Conservation (phyloP, 2,113 vertebrate genomes). For the Pachycephala philippinensis region DNA sequence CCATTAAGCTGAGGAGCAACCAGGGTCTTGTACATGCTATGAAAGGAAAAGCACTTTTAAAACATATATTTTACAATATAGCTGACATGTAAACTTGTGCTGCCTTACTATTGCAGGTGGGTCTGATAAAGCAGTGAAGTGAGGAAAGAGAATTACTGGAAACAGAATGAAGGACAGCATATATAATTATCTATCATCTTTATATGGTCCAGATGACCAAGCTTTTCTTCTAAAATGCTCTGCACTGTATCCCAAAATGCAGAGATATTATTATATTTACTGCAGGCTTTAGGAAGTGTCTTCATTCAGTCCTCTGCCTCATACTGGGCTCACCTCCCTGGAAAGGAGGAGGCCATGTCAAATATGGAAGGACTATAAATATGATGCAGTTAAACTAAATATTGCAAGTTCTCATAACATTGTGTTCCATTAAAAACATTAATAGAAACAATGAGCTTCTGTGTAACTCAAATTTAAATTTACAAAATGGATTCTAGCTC, state of each 20-base stretch:
- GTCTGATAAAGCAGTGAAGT: not conserved
- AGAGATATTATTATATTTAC: not conserved
- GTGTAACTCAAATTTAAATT: not conserved
- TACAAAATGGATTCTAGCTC: not conserved
- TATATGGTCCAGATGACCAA: not conserved
- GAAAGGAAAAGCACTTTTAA: not conserved
- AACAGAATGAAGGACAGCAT: not conserved
- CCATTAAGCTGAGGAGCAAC: not conserved
- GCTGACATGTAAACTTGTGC: not conserved
- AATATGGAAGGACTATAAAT: not conserved
- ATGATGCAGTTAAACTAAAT: not conserved
- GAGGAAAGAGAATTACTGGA: not conserved
- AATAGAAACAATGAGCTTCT: not conserved
- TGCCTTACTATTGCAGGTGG: not conserved
- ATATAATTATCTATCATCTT: not conserved
- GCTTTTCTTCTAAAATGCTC: not conserved
- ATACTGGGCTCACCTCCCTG: not conserved
- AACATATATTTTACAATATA: accelerated
- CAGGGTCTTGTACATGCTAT: accelerated
- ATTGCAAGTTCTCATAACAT: not conserved
- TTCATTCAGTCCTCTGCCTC: not conserved
- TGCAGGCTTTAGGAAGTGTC: not conserved
- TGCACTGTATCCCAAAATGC: not conserved
- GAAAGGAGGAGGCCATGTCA: not conserved
- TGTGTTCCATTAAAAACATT: not conserved